Percentiles rank a stretch among this genome's conserved stretches.
Evolutionary conservation across 1,140 invertebrate species (phyloP).

Genomic region (Heliconius eleuchia): DNA sequence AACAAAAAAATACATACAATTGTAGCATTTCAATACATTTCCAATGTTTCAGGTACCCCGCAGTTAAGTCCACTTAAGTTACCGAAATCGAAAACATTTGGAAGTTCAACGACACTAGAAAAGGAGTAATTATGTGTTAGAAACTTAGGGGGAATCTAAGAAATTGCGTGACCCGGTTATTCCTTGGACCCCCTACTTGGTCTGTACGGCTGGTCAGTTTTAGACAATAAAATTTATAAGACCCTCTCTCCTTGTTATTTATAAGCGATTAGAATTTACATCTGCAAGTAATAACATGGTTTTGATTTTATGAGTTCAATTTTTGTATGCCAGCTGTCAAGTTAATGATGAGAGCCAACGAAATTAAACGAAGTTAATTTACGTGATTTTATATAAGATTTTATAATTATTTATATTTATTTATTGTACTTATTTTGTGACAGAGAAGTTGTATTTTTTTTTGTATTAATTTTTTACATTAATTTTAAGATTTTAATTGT

Average conservation of each 20-base stretch:
- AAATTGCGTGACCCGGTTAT: slow-evolving; percentile 70
- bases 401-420: neutral
- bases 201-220: slow-evolving; percentile 72
- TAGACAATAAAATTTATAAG: slow-evolving; percentile 56
- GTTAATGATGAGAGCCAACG: neutral
- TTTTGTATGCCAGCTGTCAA: slow-evolving; percentile 32
- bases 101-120: slow-evolving; percentile 71
- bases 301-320: slow-evolving; percentile 33
- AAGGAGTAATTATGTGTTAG: slow-evolving; percentile 70
- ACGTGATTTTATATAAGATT: neutral
- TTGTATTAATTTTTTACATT: too few relatives aligned
- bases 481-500: neutral
- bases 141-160: slow-evolving; percentile 59
- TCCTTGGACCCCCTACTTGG: slow-evolving; percentile 60
- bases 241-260: slow-evolving; percentile 31
- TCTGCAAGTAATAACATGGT: slow-evolving; percentile 50
- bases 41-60: slow-evolving; percentile 55
- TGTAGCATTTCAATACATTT: slow-evolving; percentile 56
- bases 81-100: slow-evolving; percentile 53
- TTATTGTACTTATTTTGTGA: neutral
- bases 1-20: slow-evolving; percentile 37
- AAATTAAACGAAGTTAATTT: neutral
- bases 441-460: neutral
- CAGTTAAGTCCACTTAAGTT: slow-evolving; percentile 67
- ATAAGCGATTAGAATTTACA: slow-evolving; percentile 46